Base-by-base conservation (phyloP, 2,888 invertebrate genomes). In the Blastobasis lacticolella region DNA sequence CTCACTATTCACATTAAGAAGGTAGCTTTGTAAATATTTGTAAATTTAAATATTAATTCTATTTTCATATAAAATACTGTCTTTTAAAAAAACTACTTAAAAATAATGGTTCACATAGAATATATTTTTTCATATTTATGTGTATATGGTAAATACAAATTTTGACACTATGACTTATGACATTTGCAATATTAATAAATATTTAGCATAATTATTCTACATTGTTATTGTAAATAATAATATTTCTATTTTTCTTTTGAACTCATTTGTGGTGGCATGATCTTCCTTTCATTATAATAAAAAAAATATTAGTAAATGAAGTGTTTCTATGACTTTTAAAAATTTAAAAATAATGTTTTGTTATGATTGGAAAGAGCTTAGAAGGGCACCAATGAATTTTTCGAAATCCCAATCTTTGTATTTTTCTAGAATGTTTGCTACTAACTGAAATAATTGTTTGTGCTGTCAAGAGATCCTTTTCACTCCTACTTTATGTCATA, bases 91-190 rank as follows among this genome's bases (percentile, higher is more conserved):
- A 59, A 59, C 63, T 67, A 69, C 66, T 69, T 75, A 57, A 69
- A 61, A 62, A 71, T 75, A 72, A 67, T 63, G 59, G 60, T 72
- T 75, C 66, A 66, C 56, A 76, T 75, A 76, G 71, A 80, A 71
- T 78, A 78, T 85, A 85, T 83, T 81, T 85, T 85, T 85, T 79
- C 81, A 78, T 76, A 78, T 65, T 66, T 57, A 48, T 66, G 65
- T 60, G 61, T 68, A 62, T 62, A 55, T 60, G 52, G 62, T 59
- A 50, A 54, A 59, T 55, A 61, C 53, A 59, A 61, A 58, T 52
- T 54, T 52, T 52, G 54, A 52, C 50, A 52, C 50, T 69, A 71
- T 59, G 67, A 79, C 77, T 81, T 82, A 80, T 78, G 80, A 82
- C 69, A 73, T 68, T 72, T 73, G 84, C 84, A 84, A 83, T 85